Evolutionary conservation across 2,113 vertebrate species (phyloP), one percentile per base, ranked within the genome.

Genomic region (Cariama cristata): DNA sequence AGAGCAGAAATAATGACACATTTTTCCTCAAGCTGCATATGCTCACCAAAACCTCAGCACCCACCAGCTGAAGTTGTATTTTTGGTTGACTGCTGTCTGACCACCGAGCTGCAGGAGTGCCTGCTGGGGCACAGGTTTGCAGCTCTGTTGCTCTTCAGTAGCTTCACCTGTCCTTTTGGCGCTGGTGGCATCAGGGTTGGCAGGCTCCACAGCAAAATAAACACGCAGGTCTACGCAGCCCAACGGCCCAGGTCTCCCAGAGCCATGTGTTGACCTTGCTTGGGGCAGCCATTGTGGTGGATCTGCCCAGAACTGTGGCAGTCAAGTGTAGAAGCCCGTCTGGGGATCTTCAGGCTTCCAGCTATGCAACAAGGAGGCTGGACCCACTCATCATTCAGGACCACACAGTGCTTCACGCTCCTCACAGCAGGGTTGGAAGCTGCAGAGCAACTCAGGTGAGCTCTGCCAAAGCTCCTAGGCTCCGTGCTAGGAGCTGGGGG

Each of bases 221-320:
- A 15, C 72, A 56, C 0, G 0, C 7, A 22, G 12, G 8, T 17
- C 60, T 47, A 4, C 0, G 0, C 52, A 94, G 28, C 27, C 1
- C 18, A 9, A 6, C 0, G 4, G 21, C 33, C 50, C 32, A 14
- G 3, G 2, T 24, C 24, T 58, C 40, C 62, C 5, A 5, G 53
- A 60, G 38, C 28, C 33, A 4, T 8, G 22, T 44, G n/a, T 16
- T 69, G 47, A 63, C 59, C 33, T 49, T 40, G 27, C 20, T 20
- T 8, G 3, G 38, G 42, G 63, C 67, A 71, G 35, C 21, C 52
- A 2, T 3, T 50, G 3, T 1, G 9, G 20, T 58, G 30, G 17
- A 9, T 32, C 75, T 63, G 59, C 55, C 50, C 60, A 63, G 40
- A 84, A 50, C 47, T 6, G 55, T 38, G 38, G 71, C 67, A 76